These are phyloP conservation scores for Etheostoma perlongum DNA, from an alignment of 2,797 vertebrate species.

Conservation along the genomic window DNA sequence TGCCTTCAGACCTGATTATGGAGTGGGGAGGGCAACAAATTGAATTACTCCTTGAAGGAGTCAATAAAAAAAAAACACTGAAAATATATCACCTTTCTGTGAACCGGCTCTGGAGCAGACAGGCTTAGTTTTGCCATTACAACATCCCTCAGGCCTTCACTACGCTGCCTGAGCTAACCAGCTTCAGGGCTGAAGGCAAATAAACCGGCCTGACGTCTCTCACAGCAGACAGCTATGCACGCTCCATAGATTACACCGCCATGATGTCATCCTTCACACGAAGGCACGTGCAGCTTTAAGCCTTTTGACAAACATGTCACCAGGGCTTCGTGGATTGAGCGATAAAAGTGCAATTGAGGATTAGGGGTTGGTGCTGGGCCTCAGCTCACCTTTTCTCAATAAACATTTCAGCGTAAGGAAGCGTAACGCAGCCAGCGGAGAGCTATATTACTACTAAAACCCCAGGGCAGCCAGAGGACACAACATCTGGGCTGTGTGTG, in stretches of 20 bases:
- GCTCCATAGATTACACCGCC: conserved; percentile 43
- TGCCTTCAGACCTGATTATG: not conserved
- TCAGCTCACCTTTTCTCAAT: conserved; percentile 50
- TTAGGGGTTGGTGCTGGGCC: conserved; percentile 25
- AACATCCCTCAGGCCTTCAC: conserved; percentile 56
- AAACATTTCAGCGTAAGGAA: conserved; percentile 60
- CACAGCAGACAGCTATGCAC: conserved; percentile 30
- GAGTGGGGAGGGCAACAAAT: conserved; percentile 12
- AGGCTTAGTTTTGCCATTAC: conserved; percentile 66
- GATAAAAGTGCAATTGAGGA: conserved; percentile 31
- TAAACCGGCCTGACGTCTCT: conserved; percentile 48
- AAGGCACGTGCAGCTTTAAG: conserved; percentile 54
- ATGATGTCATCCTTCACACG: conserved; percentile 57
- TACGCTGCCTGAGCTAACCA: conserved; percentile 28
- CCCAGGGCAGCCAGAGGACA: conserved; percentile 74
- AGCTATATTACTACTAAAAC: conserved; percentile 48
- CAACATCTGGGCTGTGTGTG: conserved; percentile 72
- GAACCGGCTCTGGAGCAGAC: conserved; percentile 46
- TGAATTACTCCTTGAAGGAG: conserved; percentile 15
- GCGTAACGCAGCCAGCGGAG: conserved; percentile 39
- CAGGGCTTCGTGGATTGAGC: conserved; percentile 18
- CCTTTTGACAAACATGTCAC: conserved; percentile 64
- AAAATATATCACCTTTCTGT: conserved; percentile 58
- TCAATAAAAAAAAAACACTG: conserved; percentile 43
- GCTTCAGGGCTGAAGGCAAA: conserved; percentile 43